Evolutionary conservation across 2,113 vertebrate species (phyloP).

Genomic region (Pterocles orientalis): DNA sequence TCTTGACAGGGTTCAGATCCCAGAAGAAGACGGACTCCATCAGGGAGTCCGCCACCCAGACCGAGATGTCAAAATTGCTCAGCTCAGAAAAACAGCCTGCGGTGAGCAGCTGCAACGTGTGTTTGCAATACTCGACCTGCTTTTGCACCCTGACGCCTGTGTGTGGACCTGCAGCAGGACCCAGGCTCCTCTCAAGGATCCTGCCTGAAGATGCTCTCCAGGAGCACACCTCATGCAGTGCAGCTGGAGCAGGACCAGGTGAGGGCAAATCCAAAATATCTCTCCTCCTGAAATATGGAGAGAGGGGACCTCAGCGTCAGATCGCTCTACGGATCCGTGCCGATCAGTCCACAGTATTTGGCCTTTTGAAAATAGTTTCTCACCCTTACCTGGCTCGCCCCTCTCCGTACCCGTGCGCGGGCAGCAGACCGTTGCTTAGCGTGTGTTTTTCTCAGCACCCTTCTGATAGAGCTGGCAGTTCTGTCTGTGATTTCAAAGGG

Average conservation of each 20-base stretch:
- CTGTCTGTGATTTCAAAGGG: background rate
- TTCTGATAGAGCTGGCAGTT: background rate
- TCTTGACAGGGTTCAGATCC: background rate
- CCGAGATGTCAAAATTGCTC: background rate
- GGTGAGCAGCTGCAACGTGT: background rate
- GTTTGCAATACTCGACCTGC: background rate
- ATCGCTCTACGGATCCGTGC: fast-evolving
- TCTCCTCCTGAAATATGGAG: background rate
- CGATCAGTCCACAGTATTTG: too few species aligned
- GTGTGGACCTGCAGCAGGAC: background rate
- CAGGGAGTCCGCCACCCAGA: background rate
- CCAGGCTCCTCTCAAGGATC: background rate
- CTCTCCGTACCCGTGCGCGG: background rate
- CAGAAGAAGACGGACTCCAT: background rate
- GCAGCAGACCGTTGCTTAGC: background rate
- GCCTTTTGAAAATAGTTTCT: background rate
- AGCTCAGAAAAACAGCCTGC: background rate
- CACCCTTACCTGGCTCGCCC: background rate
- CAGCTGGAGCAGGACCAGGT: background rate
- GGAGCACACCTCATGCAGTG: background rate
- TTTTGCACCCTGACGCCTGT: background rate
- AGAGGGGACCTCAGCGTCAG: background rate
- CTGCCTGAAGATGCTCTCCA: background rate
- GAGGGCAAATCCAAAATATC: background rate
- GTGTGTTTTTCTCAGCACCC: background rate